A percentile compares a stretch with the other conserved stretches of the same genome.
Conservation (phyloP, 1,140 invertebrate genomes). For the Papilio glaucus region DNA sequence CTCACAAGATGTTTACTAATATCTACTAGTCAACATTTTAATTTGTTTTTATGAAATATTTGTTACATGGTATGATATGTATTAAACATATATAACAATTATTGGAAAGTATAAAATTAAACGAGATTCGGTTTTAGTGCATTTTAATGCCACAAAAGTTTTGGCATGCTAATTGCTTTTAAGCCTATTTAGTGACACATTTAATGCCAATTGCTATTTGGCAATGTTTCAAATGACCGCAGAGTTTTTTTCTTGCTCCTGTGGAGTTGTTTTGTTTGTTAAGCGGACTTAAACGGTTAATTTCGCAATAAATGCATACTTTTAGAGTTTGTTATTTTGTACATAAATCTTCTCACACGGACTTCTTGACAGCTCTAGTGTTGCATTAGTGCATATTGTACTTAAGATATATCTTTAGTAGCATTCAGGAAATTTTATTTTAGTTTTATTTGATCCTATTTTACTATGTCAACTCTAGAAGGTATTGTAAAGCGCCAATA, state of each 20-base stretch:
- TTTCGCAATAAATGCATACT: background rate
- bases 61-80: no score
- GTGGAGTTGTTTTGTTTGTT: background rate
- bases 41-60: no score
- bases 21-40: no score
- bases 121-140: background rate
- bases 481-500: no score
- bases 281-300: background rate
- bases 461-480: no score
- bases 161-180: constrained; percentile 7
- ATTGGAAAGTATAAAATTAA: background rate
- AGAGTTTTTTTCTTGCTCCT: background rate
- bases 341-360: no score
- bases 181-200: constrained; percentile 16
- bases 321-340: background rate
- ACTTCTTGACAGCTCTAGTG: no score
- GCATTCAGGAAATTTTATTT: no score
- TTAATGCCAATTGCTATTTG: constrained; percentile 19
- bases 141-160: background rate
- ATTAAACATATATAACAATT: background rate
- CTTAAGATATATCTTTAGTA: no score
- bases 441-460: no score
- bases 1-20: no score
- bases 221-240: background rate
- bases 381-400: no score